Base-by-base conservation (phyloP, 1,140 invertebrate genomes). In the Armadillidium nasatum region DNA sequence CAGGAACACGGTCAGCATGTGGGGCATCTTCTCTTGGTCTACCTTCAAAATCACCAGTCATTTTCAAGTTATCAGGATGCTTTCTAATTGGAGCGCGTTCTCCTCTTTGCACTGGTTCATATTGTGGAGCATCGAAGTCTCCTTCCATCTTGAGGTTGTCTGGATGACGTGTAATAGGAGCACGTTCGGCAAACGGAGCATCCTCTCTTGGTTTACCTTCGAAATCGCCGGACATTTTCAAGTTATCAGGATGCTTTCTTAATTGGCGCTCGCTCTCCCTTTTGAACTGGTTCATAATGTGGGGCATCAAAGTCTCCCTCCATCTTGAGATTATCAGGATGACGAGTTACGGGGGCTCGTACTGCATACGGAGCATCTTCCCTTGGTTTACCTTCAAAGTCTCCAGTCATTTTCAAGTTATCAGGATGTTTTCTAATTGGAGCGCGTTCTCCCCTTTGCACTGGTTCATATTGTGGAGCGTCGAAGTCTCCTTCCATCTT, bases 141-240 rank as follows among this genome's bases (percentile, higher is more conserved):
- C 90, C 90, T 82, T 91, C 90, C 9, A 89, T 87, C 4, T 83
- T 82, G 0, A 92, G 82, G 80, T 88, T 87, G 74, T 88, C 87
- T 77, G 83, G 77, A 76, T 88, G 81, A 73, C 82, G 82, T 19
- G 84, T 84, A 15, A 86, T 81, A 3, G 84, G 79, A 0, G 83
- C 85, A 50, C 79, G 85, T 71, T 80, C 77, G 67, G 46, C 78
- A 10, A 21, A 45, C 76, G 4, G 84, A 84, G 50, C 77, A 85
- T 81, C 67, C 23, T 44, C 79, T 72, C 44, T 72, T 13, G 21
- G 69, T 15, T 44, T 45, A 71, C 72, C 75, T 68, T 54, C 67
- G 69, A 82, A 79, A 23, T 82, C 67, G 33, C 77, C 77, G 82
- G 88, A 87, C 50, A 86, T 85, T 79, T 84, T 84, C 0, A 91